A percentile compares a stretch with the other conserved stretches of the same genome.
Conservation (phyloP, 1,140 invertebrate genomes). For the Paracyclopina nana region DNA sequence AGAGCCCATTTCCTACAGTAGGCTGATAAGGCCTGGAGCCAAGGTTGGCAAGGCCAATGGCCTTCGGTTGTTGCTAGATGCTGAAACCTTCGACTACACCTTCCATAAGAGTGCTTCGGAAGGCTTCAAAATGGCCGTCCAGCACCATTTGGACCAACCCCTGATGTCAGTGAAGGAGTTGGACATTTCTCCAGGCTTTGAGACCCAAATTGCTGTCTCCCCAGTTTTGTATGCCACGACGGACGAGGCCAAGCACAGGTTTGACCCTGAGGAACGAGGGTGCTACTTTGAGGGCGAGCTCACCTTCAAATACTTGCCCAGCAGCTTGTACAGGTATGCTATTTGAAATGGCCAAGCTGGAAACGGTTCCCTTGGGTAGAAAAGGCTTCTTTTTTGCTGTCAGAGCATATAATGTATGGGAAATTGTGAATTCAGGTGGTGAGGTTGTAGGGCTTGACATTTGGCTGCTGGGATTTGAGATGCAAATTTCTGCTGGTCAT, state of each 20-base stretch:
- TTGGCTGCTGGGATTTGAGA: too few species aligned
- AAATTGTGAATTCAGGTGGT: too few species aligned
- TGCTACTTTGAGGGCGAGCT: not conserved
- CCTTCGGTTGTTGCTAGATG: not conserved
- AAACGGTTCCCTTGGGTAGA: too few species aligned
- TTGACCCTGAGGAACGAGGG: conserved; percentile 4
- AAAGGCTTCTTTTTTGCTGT: too few species aligned
- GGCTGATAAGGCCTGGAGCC: not conserved
- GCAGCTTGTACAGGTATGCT: not conserved
- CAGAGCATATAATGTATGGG: too few species aligned
- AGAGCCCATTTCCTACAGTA: not conserved
- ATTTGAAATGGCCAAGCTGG: conserved; percentile 2
- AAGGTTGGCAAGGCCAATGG: conserved; percentile 11
- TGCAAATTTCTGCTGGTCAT: too few species aligned
- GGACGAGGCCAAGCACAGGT: not conserved
- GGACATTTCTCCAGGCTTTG: conserved; percentile 13
- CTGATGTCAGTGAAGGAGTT: conserved; percentile 12
- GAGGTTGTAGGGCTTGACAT: too few species aligned
- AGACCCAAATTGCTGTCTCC: conserved; percentile 3
- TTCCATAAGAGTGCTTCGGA: not conserved
- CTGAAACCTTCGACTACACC: conserved; percentile 13
- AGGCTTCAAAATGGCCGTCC: conserved; percentile 12
- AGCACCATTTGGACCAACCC: conserved; percentile 14
- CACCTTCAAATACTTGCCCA: not conserved
- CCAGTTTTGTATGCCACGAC: conserved; percentile 1